Percentiles rank a stretch among this genome's conserved stretches.
Evolutionary conservation across 2,113 vertebrate genomes (phyloP).

Genomic region (Catharus minimus): DNA sequence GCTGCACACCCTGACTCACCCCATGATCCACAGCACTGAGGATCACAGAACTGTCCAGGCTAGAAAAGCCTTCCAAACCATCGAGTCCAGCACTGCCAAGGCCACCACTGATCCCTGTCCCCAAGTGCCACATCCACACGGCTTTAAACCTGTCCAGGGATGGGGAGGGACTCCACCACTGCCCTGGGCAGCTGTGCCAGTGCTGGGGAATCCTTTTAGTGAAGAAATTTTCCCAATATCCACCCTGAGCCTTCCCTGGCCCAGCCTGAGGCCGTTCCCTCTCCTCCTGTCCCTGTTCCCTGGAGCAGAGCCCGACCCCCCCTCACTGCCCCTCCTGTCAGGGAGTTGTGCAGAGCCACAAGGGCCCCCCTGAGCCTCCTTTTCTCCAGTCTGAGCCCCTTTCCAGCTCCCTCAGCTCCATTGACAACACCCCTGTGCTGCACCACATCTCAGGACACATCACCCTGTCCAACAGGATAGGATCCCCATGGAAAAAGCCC

Average conservation of each 20-base stretch:
- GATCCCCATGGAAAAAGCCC: neutral
- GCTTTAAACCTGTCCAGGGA: neutral
- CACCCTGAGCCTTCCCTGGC: neutral
- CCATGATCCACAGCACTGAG: no score
- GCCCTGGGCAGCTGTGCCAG: neutral
- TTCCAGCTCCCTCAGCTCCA: neutral
- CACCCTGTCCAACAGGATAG: neutral
- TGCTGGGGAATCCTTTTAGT: fast-evolving
- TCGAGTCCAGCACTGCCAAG: neutral
- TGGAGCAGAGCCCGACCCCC: neutral
- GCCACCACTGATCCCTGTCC: neutral
- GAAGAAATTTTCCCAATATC: neutral
- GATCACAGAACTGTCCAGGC: neutral
- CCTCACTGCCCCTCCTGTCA: neutral
- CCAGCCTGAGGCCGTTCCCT: neutral
- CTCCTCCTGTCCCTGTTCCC: neutral
- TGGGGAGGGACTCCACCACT: neutral
- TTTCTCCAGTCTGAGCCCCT: neutral
- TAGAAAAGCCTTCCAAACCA: neutral
- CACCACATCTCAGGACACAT: neutral
- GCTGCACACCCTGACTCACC: neutral
- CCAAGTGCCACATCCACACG: neutral
- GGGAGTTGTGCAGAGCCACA: neutral
- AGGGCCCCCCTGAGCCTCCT: neutral
- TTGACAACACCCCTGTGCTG: fast-evolving